phyloP scores from a whole-genome alignment of 2,797 vertebrate species.

The Diceros bicornis region DNA sequence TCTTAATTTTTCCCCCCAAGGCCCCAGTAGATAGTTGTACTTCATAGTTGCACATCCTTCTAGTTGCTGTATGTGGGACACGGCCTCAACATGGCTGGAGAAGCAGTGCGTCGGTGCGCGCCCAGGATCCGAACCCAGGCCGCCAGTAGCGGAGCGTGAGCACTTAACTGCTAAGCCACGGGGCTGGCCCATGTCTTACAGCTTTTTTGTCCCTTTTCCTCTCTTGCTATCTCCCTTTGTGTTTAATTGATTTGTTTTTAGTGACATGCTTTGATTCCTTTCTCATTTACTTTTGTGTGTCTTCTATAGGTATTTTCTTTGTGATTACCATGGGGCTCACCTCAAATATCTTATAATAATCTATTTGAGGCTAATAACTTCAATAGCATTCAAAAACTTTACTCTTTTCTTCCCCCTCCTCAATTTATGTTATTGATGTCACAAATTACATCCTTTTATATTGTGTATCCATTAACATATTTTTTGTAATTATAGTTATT shows the following conservation, averaged over 20 bases:
- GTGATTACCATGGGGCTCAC: not conserved
- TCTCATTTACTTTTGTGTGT: not conserved
- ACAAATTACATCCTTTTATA: not conserved
- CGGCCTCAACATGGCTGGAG: too few relatives aligned
- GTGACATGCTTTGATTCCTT: not conserved
- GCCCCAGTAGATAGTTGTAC: too few relatives aligned
- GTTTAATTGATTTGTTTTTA: not conserved
- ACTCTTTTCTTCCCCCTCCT: not conserved
- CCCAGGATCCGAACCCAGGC: too few relatives aligned
- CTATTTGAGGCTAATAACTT: not conserved
- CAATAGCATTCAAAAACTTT: not conserved
- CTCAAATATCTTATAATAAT: not conserved
- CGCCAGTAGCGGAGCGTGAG: too few relatives aligned
- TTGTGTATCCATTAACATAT: not conserved
- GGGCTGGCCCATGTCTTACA: not conserved
- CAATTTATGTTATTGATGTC: not conserved
- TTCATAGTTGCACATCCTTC: too few relatives aligned
- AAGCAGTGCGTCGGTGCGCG: too few relatives aligned
- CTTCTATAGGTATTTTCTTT: not conserved
- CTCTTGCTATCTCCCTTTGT: not conserved
- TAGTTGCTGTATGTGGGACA: too few relatives aligned
- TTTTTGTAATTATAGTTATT: not conserved
- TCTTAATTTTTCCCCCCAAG: too few relatives aligned
- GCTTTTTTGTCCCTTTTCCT: not conserved
- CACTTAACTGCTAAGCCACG: too few relatives aligned